Base-by-base conservation (phyloP, 2,888 invertebrate genomes). In the Hydrotaea diabolus region DNA sequence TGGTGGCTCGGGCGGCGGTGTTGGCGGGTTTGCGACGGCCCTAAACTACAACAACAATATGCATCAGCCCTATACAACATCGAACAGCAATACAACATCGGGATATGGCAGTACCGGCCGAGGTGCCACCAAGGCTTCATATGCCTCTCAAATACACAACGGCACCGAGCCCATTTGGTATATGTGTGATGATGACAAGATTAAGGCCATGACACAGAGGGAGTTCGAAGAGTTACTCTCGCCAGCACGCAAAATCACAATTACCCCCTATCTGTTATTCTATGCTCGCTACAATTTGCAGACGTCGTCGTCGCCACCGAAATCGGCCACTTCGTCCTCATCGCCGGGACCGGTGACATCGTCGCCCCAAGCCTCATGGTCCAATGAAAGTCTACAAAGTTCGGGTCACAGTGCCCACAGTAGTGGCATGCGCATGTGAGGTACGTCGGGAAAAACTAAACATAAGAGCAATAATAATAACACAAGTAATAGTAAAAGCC, bases 171-270 rank as follows among this genome's bases (percentile, higher is more conserved):
- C 92, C 17, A 93, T 94, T 86, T 97, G 97, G 97, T 94, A 97
- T 66, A 97, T 97, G 90, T 97, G 97, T 91, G 97, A 97, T 91
- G 97, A 97, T 90, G 97, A 97, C 86, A 95, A 96, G 83, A 96
- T 97, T 76, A 95, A 95, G 87, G 95, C 96, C 9, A 95, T 97
- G 91, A 95, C 96, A 39, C 94, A 95, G 89, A 94, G 95, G 49
- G 97, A 97, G 90, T 95, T 97, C 87, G 95, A 95, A 87, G 96
- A 96, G 86, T 94, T 97, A 82, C 93, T 97, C 74, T 95, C 96
- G 1, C 94, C 94, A 2, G 95, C 95, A 77, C 95, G 95, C 85
- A 93, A 95, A 85, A 96, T 96, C 57, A 96, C 96, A 0, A 96
- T 97, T 26, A 97, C 97, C 0, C 97, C 97, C 0, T 97, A 97